Conservation (phyloP, 2,113 vertebrate genomes). For the Laterallus jamaicensis region DNA sequence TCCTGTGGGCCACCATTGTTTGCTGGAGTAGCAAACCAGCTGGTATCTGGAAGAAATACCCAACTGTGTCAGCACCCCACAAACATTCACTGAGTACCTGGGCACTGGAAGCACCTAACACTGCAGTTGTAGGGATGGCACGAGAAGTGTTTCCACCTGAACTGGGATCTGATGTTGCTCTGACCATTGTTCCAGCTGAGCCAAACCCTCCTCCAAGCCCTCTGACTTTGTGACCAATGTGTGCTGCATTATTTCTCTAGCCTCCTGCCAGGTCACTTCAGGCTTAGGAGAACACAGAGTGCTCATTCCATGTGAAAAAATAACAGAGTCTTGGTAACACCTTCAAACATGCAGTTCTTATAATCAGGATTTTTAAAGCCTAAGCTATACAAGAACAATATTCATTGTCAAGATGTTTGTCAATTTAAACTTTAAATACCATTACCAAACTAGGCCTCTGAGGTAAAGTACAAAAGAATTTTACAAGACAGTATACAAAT, state of each 20-base stretch:
- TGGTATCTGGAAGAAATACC: conserved; percentile 80
- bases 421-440: neutral
- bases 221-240: conserved; percentile 69
- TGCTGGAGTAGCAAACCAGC: conserved; percentile 69
- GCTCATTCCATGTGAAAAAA: conserved; percentile 79
- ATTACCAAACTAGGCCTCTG: neutral
- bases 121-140: neutral
- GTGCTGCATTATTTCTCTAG: conserved; percentile 75
- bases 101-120: conserved; percentile 14
- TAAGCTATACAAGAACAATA: neutral
- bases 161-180: conserved; percentile 47
- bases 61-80: conserved; percentile 73
- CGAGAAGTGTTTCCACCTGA: conserved; percentile 53
- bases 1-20: conserved; percentile 75
- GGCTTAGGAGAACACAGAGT: conserved; percentile 79
- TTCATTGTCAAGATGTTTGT: neutral
- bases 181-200: conserved; percentile 17
- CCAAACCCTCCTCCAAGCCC: conserved; percentile 59
- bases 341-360: neutral
- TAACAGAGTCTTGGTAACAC: neutral
- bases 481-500: neutral
- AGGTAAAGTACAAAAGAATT: neutral
- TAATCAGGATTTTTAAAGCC: neutral
- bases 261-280: conserved; percentile 84
- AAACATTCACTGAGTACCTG: conserved; percentile 74